Base-by-base conservation (phyloP, 2,113 vertebrate species). In the Otocyon megalotis region DNA sequence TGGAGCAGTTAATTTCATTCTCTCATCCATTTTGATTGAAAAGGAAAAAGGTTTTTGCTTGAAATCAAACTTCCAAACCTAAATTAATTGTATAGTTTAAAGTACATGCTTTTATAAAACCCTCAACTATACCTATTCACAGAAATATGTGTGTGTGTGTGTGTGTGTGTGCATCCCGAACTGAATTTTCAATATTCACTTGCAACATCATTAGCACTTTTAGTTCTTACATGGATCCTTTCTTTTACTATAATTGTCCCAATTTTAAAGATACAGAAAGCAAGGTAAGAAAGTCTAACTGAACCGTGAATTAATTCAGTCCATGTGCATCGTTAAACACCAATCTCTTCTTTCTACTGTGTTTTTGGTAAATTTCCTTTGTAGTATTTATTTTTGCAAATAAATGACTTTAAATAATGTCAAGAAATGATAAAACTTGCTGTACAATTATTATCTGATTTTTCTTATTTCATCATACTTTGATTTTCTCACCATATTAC, bases 1-100 rank as follows among this genome's bases (percentile, higher is more conserved):
- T 32, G 24, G 58, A 93, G 85, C 53, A 81, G 72, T 37, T 76
- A 37, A 63, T 88, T 91, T 87, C 56, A 93, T 62, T 92, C 9
- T 92, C 26, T 72, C 50, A 90, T n/a, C 43, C 19, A 93, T 82
- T 93, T 62, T 95, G 58, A 94, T 20, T 69, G 32, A 77, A 97
- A 94, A 12, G 3, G 10, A 74, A 76, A 28, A 65, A 63, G 11
- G 8, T 48, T 53, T 67, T 67, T 58, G 16, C 50, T 94, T 8
- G 37, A 94, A 84, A 94, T 84, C 71, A 94, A 85, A 56, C 20
- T 26, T 11, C 6, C 19, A 19, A 69, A 19, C 50, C 80, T 79
- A 37, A 84, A 60, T 69, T 77, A 77, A 74, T 48, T 56, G 20
- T 12, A 12, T 20, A 28, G 56, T 74, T 62, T 20, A 54, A 86